Conservation (phyloP, 1,140 invertebrate species). For the Solen grandis region DNA sequence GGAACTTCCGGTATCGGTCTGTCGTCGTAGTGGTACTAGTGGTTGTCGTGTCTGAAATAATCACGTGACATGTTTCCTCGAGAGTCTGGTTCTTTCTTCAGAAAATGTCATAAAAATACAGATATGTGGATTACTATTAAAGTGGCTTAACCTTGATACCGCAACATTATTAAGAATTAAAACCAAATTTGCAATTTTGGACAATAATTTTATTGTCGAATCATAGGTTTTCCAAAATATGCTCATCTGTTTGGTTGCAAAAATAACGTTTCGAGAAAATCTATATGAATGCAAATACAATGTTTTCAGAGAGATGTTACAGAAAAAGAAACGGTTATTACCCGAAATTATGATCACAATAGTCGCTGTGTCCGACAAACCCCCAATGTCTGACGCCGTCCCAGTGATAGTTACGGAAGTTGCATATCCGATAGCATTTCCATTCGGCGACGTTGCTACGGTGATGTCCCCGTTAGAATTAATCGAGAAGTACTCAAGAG, state of each 20-base stretch:
- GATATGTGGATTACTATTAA: too few relatives aligned
- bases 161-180: too few relatives aligned
- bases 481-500: background rate
- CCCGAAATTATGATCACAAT: constrained; percentile 23
- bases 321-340: too few relatives aligned
- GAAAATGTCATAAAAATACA: too few relatives aligned
- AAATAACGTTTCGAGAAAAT: too few relatives aligned
- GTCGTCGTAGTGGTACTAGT: constrained; percentile 36
- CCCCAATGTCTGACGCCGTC: constrained; percentile 28
- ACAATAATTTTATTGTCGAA: too few relatives aligned
- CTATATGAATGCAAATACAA: too few relatives aligned
- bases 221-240: too few relatives aligned
- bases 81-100: background rate
- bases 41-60: constrained; percentile 24
- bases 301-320: too few relatives aligned
- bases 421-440: background rate
- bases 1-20: constrained; percentile 12
- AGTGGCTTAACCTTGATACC: too few relatives aligned
- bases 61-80: background rate
- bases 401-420: constrained; percentile 9
- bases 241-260: too few relatives aligned
- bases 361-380: background rate
- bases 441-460: background rate
- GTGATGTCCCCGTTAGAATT: constrained; percentile 7
- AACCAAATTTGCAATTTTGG: too few relatives aligned